These are phyloP conservation scores for Heliconius sara DNA, from an alignment of 2,888 invertebrate genomes.

Conservation along the genomic window DNA sequence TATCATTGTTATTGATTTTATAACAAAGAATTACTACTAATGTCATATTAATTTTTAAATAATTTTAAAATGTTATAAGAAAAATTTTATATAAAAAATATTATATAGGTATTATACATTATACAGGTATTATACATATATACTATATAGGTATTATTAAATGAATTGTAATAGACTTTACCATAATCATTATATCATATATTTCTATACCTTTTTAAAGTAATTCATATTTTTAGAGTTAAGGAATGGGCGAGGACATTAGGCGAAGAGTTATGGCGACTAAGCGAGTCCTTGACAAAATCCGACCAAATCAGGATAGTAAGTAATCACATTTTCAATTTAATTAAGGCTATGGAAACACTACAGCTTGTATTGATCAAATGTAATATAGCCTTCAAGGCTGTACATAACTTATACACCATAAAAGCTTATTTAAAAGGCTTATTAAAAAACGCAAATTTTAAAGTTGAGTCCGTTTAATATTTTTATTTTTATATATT, in stretches of 20 bases:
- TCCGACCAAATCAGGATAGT: conserved; percentile 90
- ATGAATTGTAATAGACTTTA: background rate
- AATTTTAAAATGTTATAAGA: too few species aligned
- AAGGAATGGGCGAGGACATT: conserved; percentile 91
- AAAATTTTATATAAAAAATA: too few species aligned
- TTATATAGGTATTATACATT: too few species aligned
- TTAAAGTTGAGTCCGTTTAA: conserved; percentile 47
- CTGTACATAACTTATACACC: background rate
- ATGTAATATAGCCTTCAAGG: background rate
- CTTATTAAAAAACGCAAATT: background rate
- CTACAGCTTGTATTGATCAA: background rate
- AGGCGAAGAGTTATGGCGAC: conserved; percentile 91
- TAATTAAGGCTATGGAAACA: background rate
- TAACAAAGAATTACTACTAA: too few species aligned
- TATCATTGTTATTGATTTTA: too few species aligned
- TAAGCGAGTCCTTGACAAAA: conserved; percentile 90
- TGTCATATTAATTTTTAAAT: too few species aligned
- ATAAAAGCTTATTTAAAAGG: background rate
- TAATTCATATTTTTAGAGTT: conserved; percentile 83
- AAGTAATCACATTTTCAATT: conserved; percentile 61
- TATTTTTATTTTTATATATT: background rate
- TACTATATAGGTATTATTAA: too few species aligned
- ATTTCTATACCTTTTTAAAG: background rate
- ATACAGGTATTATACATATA: too few species aligned
- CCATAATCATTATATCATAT: background rate